Evolutionary conservation across 2,113 vertebrate species (phyloP).

Genomic region (Nothoprocta pentlandii): DNA sequence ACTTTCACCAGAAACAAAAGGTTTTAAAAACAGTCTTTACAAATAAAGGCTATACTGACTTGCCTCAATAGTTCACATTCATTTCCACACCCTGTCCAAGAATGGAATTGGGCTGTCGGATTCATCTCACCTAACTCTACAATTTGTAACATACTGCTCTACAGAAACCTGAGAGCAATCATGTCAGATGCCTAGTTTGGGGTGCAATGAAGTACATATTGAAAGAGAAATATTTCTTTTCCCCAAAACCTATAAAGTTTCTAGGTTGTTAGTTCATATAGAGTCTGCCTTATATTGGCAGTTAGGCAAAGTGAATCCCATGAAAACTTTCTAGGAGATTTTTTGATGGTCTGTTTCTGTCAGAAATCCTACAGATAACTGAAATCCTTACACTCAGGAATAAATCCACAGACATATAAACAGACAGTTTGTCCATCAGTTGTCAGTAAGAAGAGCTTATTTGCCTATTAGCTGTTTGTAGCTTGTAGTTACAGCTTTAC

Average conservation of each 20-base stretch:
- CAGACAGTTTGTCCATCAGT: background rate
- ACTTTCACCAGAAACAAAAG: background rate
- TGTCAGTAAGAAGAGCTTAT: background rate
- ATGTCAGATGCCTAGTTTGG: background rate
- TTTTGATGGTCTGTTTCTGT: background rate
- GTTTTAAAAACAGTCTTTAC: background rate
- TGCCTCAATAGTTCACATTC: background rate
- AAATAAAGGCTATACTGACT: background rate
- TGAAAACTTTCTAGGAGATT: background rate
- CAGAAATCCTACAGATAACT: background rate
- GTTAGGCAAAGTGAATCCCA: background rate
- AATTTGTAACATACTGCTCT: fast-evolving
- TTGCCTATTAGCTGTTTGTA: background rate
- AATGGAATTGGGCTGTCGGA: background rate
- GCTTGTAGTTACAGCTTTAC: background rate
- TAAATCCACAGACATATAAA: background rate
- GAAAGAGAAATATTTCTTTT: background rate
- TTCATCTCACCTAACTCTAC: background rate
- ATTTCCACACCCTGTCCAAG: background rate
- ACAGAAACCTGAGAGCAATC: background rate
- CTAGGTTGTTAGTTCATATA: background rate
- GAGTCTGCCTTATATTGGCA: background rate
- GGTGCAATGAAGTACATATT: background rate
- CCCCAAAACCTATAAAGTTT: background rate
- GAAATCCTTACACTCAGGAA: background rate